A percentile compares a stretch with the other conserved stretches of the same genome.
Conservation (phyloP, 1,140 invertebrate genomes). For the Micrasema longulum region DNA sequence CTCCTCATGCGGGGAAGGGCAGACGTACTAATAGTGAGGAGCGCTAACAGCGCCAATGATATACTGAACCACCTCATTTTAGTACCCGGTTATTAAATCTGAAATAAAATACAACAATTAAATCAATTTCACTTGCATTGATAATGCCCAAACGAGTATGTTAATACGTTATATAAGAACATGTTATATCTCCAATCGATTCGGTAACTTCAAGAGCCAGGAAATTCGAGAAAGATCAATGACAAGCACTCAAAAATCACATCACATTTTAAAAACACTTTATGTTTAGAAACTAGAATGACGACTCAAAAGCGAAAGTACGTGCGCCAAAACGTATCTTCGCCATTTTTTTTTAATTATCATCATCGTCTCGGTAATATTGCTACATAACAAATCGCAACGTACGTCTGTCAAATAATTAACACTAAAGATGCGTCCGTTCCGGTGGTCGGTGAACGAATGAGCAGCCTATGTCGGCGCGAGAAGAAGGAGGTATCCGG, state of each 20-base stretch:
- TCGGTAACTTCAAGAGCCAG: neutral
- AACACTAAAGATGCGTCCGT: slow-evolving; percentile 51
- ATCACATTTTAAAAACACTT: slow-evolving; percentile 10
- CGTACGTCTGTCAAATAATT: slow-evolving; percentile 41
- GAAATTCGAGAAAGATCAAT: neutral
- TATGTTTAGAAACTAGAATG: slow-evolving; percentile 16
- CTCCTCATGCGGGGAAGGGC: slow-evolving; percentile 47
- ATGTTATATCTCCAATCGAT: neutral
- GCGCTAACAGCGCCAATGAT: slow-evolving; percentile 36
- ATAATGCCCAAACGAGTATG: neutral
- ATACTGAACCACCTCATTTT: slow-evolving; percentile 48
- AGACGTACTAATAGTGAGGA: slow-evolving; percentile 27
- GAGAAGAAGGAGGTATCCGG: slow-evolving; percentile 46
- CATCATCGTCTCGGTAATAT: neutral
- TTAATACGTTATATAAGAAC: slow-evolving; percentile 2
- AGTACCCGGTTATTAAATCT: slow-evolving; percentile 39
- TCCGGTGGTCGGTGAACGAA: slow-evolving; percentile 47
- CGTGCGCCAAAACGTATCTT: neutral
- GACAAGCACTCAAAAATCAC: slow-evolving; percentile 9
- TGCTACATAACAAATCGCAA: slow-evolving; percentile 29
- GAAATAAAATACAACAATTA: slow-evolving; percentile 43
- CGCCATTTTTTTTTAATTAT: neutral
- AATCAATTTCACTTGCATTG: slow-evolving; percentile 17
- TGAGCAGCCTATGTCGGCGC: slow-evolving; percentile 27
- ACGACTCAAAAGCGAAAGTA: slow-evolving; percentile 22